Evolutionary conservation across 2,797 vertebrate species (phyloP).

Genomic region (Decapterus maruadsi): DNA sequence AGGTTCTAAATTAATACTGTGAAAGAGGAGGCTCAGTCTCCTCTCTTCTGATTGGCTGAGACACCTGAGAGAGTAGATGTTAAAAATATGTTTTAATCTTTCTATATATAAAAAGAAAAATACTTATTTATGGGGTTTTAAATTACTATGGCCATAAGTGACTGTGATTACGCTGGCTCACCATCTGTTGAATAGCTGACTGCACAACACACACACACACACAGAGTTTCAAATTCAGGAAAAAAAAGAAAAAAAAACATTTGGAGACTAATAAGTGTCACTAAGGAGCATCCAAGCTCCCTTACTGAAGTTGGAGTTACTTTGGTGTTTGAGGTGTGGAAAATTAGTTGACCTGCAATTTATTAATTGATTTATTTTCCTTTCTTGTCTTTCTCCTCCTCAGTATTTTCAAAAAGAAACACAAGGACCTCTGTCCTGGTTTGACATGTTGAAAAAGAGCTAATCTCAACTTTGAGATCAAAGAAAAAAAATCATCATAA

Average conservation of each 20-base stretch:
- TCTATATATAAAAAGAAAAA: too few relatives aligned
- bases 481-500: slow-evolving; percentile 14
- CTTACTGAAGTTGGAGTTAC: background rate
- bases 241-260: too few relatives aligned
- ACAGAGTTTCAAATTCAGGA: background rate
- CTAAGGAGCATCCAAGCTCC: too few relatives aligned
- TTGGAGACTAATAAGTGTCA: too few relatives aligned
- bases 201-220: background rate
- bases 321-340: background rate
- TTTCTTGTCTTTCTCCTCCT: background rate
- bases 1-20: too few relatives aligned
- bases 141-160: too few relatives aligned
- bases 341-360: background rate
- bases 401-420: background rate
- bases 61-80: too few relatives aligned
- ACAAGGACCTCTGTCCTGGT: background rate
- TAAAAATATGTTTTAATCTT: too few relatives aligned
- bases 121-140: too few relatives aligned
- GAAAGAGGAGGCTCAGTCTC: too few relatives aligned
- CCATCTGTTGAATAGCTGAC: background rate
- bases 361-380: background rate
- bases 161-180: too few relatives aligned
- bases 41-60: too few relatives aligned
- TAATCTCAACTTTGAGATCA: slow-evolving; percentile 30
- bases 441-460: background rate